phyloP scores from a whole-genome alignment of 1,140 invertebrate species.

The Bombus soroeensis region DNA sequence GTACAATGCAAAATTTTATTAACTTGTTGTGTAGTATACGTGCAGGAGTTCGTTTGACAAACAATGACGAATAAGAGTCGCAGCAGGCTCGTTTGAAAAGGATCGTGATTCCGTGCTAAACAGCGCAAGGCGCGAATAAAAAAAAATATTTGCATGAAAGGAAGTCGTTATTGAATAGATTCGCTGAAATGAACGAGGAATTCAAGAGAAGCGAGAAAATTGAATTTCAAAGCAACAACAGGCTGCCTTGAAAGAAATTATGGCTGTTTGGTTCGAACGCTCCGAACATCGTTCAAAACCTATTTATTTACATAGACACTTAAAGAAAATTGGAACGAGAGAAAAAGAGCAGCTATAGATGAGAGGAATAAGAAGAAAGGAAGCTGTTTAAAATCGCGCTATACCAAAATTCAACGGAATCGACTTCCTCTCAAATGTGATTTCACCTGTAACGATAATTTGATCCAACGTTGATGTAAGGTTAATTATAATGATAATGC shows the following conservation, averaged over 20 bases:
- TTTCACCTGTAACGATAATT: neutral
- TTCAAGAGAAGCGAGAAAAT: neutral
- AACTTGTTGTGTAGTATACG: neutral
- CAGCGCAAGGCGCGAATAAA: neutral
- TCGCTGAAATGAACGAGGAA: neutral
- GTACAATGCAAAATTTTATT: neutral
- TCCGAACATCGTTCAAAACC: neutral
- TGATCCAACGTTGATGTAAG: neutral
- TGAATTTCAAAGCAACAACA: conserved; percentile 1
- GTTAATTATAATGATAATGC: neutral
- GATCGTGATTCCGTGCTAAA: neutral
- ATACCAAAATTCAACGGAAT: neutral
- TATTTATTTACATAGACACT: neutral
- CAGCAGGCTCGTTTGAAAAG: neutral
- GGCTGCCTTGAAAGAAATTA: neutral
- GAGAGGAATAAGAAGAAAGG: neutral
- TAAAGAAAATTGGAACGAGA: neutral
- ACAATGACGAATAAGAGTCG: neutral
- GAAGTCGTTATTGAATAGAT: neutral
- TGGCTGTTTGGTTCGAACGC: neutral
- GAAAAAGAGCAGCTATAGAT: too few species aligned
- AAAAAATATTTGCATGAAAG: neutral
- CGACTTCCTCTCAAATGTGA: neutral
- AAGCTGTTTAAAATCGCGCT: neutral
- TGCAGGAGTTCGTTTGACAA: neutral